Base-by-base conservation (phyloP, 2,797 vertebrate species). In the Microcaecilia unicolor region DNA sequence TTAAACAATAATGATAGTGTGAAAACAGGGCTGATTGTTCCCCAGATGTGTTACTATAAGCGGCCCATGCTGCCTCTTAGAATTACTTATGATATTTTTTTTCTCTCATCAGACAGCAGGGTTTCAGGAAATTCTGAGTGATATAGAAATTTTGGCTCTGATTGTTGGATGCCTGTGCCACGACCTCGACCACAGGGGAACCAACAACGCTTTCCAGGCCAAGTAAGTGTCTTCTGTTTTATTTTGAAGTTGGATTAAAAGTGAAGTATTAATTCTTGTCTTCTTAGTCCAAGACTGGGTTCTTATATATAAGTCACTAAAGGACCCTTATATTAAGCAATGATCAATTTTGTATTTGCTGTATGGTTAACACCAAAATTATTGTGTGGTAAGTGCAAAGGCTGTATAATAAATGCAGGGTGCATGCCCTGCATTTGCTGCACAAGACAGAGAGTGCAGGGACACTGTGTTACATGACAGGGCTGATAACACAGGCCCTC, bases 141-240 rank as follows among this genome's bases (percentile, higher is more conserved):
- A 98, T 49, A 83, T 88, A 71, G 96, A 99, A 87, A 93, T 89
- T 76, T 81, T 99, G 70, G 96, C 95, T 1, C 89, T 97, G 46
- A 91, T 96, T 48, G 96, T 99, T 44, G 96, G 96, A 50, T 99
- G 96, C 64, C 83, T 99, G 45, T 99, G 96, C 83, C 96, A 99
- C 1, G 96, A 99, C 83, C 80, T 99, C 55, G 96, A 99, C 83
- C 96, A 99, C 88, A 86, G 94, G 65, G 96, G 95, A 73, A 99
- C 96, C 70, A 98, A 98, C 83, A 98, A 98, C 41, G 96, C 96
- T 61, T 99, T 99, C 71, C 96, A 99, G 78, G 94, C 91, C 55
- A 99, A 99, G 96, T 99, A 83, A 83, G 93, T 80, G 51, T 53
- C 58, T 73, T 58, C 75, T 59, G 55, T 41, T 76, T 72, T 57